Evolutionary conservation across 92 coral and sea anemone genomes (phyloP), one percentile per base, ranked within the genome.

Genomic region (Zoanthus sociatus): DNA sequence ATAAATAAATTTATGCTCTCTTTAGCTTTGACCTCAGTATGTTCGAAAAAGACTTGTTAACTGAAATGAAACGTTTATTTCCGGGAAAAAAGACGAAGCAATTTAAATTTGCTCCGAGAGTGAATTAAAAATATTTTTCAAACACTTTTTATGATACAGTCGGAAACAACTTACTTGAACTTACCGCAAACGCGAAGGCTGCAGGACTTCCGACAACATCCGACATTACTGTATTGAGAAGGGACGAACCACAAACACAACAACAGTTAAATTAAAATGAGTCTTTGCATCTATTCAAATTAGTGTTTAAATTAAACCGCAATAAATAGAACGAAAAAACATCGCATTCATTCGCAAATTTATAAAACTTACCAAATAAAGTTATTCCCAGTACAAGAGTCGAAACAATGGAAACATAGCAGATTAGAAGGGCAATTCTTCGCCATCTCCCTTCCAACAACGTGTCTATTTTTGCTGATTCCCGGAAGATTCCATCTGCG

Each of bases 401-500:
- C 18, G 74, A 26, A 8, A 45, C 75, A 45, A 81, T 81, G 13
- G 85, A 81, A 3, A 81, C 66, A n/a, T 81, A 81, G 10, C 85
- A 81, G 56, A 81, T 20, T 33, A 30, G 47, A 81, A 81, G 47
- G 10, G 85, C 85, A 9, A 20, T 48, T 81, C 26, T 66, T 42
- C 85, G 74, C 85, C 85, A 81, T 81, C 54, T 64, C 21, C 44
- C 85, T 26, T 81, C 85, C 75, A 81, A 64, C n/a, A 42, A 74
- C 8, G 85, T 81, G 46, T 81, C 85, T 17, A 81, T 46, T 81
- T 81, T 81, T 47, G 66, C 75, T 66, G 85, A 73, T 64, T 64
- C 85, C n/a, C 85, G 75, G 75, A 81, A 81, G 21, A 81, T 81
- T 11, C 85, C 85, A 81, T 81, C 85, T 81, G 61, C 18, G 15